Conservation (phyloP, 2,888 invertebrate species). For the Nomada fucata region DNA sequence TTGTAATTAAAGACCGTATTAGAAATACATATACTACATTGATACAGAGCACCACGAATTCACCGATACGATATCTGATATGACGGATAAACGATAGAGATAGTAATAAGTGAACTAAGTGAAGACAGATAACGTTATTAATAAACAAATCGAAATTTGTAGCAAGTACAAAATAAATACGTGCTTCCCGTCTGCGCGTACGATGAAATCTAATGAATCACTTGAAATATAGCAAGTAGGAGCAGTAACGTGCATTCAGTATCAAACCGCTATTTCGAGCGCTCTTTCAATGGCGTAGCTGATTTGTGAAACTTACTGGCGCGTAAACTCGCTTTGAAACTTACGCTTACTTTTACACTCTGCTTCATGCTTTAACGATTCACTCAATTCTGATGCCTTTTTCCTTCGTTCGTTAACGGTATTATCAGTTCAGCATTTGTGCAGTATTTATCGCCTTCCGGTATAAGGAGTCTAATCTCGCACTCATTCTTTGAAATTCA, state of each 20-base stretch:
- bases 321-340: constrained; percentile 39
- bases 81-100: constrained; percentile 24
- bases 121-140: constrained; percentile 20
- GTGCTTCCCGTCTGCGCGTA: constrained; percentile 50
- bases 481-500: background rate
- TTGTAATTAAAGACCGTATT: constrained; percentile 17
- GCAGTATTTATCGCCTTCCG: constrained; percentile 41
- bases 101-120: constrained; percentile 16
- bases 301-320: constrained; percentile 47
- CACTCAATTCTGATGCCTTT: background rate
- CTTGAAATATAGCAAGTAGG: constrained; percentile 43
- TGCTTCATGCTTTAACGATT: background rate
- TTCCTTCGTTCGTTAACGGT: background rate
- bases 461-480: constrained; percentile 20
- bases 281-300: constrained; percentile 57
- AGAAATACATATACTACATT: constrained; percentile 2
- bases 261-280: constrained; percentile 59
- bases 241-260: constrained; percentile 52
- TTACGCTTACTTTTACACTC: constrained; percentile 12
- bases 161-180: constrained; percentile 46
- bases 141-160: constrained; percentile 33
- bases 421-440: constrained; percentile 14
- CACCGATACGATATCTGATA: constrained; percentile 47
- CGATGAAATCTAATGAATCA: constrained; percentile 41
- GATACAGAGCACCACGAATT: constrained; percentile 12